phyloP scores from a whole-genome alignment of 2,113 vertebrate species.

The Neotragus pygmaeus region DNA sequence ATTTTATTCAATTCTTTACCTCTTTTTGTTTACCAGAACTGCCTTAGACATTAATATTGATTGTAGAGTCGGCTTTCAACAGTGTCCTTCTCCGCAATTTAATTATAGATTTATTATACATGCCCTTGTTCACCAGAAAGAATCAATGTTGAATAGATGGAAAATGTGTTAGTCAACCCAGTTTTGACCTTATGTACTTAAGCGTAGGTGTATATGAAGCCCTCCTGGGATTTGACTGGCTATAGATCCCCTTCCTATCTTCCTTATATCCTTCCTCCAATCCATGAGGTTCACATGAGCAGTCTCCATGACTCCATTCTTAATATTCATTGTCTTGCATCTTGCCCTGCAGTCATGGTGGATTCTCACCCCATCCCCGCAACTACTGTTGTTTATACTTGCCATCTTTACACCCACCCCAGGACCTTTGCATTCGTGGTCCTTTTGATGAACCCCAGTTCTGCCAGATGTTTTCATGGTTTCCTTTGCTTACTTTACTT shows the following conservation, averaged over 20 bases:
- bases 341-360: not conserved
- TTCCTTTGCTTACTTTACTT: not conserved
- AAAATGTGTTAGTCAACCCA: not conserved
- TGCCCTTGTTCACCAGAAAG: not conserved
- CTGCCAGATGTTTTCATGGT: not conserved
- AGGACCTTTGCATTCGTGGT: not conserved
- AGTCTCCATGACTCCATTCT: not conserved
- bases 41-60: not conserved
- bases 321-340: not conserved
- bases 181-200: not conserved
- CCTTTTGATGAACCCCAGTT: not conserved
- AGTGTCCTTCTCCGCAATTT: not conserved
- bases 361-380: rapidly evolving
- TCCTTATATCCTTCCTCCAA: not conserved
- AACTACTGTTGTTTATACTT: not conserved
- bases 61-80: not conserved
- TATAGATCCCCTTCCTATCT: not conserved
- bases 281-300: rapidly evolving
- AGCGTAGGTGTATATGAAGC: not conserved
- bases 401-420: not conserved
- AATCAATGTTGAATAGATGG: not conserved
- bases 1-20: not conserved
- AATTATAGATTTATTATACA: conserved; percentile 19
- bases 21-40: not conserved
- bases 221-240: not conserved